These are phyloP conservation scores for Palaemon carinicauda DNA, from an alignment of 1,140 invertebrate species.

Conservation along the genomic window DNA sequence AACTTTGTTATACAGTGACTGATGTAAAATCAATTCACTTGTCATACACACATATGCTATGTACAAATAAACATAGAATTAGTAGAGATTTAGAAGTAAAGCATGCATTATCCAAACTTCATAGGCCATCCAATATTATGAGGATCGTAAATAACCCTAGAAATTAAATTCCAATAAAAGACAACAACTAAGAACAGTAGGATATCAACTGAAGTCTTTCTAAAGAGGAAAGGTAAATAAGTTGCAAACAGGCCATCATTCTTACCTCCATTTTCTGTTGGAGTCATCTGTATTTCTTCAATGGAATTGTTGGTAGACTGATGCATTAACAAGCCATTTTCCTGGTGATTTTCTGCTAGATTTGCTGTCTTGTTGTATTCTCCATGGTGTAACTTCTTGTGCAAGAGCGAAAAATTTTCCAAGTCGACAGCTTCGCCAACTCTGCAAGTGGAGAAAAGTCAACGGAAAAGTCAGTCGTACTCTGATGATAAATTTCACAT, in stretches of 20 bases:
- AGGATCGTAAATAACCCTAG: too few species aligned
- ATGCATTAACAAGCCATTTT: slow-evolving; percentile 22
- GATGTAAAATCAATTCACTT: too few species aligned
- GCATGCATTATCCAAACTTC: too few species aligned
- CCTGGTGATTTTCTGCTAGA: background rate
- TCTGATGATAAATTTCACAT: background rate
- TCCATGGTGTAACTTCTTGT: background rate
- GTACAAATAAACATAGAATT: too few species aligned
- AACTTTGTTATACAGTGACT: too few species aligned
- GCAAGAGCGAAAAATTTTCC: slow-evolving; percentile 1
- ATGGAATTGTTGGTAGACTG: background rate
- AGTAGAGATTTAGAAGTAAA: too few species aligned
- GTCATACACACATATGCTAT: too few species aligned
- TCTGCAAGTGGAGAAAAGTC: background rate
- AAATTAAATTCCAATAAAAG: too few species aligned
- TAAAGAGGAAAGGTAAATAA: too few species aligned
- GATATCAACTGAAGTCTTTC: too few species aligned
- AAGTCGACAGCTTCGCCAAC: slow-evolving; percentile 35
- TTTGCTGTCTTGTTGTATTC: background rate
- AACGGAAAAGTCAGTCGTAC: background rate
- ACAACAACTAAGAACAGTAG: too few species aligned
- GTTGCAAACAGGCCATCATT: background rate
- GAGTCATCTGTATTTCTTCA: slow-evolving; percentile 7
- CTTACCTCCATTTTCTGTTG: background rate
- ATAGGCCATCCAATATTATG: too few species aligned